These are phyloP conservation scores for Hermatobates lingyangjiaoensis DNA, from an alignment of 1,140 invertebrate species.

Conservation along the genomic window DNA sequence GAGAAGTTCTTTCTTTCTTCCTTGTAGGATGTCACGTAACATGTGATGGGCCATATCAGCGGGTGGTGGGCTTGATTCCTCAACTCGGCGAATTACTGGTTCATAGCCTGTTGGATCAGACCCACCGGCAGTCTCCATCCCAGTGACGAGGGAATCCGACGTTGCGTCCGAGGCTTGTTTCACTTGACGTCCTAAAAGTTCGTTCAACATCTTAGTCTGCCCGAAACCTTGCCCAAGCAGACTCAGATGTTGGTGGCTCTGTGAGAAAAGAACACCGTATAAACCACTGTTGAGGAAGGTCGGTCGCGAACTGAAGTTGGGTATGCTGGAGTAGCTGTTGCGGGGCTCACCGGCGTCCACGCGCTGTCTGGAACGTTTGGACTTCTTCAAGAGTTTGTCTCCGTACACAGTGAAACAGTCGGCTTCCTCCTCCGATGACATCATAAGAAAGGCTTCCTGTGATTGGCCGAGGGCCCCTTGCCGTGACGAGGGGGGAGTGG, in stretches of 20 bases:
- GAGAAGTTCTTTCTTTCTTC: conserved; percentile 52
- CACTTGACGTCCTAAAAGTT: conserved; percentile 50
- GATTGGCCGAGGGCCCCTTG: conserved; percentile 35
- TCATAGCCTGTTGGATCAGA: conserved; percentile 18
- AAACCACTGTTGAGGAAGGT: conserved; percentile 62
- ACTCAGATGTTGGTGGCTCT: conserved; percentile 49
- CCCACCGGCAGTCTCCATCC: conserved; percentile 29
- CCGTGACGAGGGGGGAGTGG: conserved; percentile 12
- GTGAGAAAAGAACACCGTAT: conserved; percentile 60
- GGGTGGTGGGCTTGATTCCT: conserved; percentile 18
- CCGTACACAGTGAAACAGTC: conserved; percentile 74
- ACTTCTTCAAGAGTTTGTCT: conserved; percentile 75
- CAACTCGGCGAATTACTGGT: conserved; percentile 18
- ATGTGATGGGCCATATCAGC: conserved; percentile 46
- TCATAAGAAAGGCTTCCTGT: conserved; percentile 53
- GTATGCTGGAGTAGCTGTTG: conserved; percentile 76
- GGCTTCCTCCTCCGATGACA: conserved; percentile 87
- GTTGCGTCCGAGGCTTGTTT: conserved; percentile 43
- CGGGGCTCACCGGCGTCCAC: conserved; percentile 84
- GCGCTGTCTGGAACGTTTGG: conserved; percentile 77
- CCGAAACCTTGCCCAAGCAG: conserved; percentile 57
- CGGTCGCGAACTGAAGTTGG: conserved; percentile 65
- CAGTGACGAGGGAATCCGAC: conserved; percentile 25
- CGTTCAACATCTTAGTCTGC: conserved; percentile 52
- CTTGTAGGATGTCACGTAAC: conserved; percentile 63